phyloP scores from a whole-genome alignment of 2,888 invertebrate genomes.

The Cataglyphis altisquamis region DNA sequence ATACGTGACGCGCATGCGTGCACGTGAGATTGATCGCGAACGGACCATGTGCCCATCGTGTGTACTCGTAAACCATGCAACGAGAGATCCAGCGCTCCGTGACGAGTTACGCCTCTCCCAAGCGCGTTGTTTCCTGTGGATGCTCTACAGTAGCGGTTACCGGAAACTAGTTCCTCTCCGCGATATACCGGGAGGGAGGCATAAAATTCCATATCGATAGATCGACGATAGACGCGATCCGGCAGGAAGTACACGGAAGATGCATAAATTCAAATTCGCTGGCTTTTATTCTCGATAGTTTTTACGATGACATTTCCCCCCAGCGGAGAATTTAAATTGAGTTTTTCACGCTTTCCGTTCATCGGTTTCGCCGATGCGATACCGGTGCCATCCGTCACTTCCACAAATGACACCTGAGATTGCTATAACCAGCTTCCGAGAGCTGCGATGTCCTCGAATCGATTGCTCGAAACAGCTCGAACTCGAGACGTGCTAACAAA shows the following conservation, averaged over 20 bases:
- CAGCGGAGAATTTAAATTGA: constrained; percentile 30
- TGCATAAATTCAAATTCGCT: constrained; percentile 30
- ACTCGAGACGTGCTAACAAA: neutral
- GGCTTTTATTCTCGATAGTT: constrained; percentile 57
- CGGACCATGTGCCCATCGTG: constrained; percentile 67
- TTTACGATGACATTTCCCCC: constrained; percentile 28
- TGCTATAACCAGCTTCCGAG: neutral
- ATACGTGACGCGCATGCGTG: constrained; percentile 67
- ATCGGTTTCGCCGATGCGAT: constrained; percentile 24
- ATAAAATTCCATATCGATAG: constrained; percentile 64
- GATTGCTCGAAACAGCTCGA: neutral
- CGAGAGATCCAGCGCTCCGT: constrained; percentile 75
- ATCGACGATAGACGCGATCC: constrained; percentile 68
- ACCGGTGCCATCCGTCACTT: constrained; percentile 19
- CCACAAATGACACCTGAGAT: neutral
- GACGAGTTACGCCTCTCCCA: constrained; percentile 73
- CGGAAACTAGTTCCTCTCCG: constrained; percentile 66
- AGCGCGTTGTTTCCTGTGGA: constrained; percentile 77
- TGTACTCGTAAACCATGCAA: constrained; percentile 74
- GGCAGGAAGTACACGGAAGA: constrained; percentile 39
- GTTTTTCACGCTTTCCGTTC: constrained; percentile 23
- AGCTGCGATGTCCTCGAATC: neutral
- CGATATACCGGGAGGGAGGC: constrained; percentile 33
- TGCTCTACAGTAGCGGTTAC: constrained; percentile 58
- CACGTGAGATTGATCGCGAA: constrained; percentile 70